These are phyloP conservation scores for Lontra canadensis DNA, from an alignment of 2,113 vertebrate genomes.

Conservation along the genomic window DNA sequence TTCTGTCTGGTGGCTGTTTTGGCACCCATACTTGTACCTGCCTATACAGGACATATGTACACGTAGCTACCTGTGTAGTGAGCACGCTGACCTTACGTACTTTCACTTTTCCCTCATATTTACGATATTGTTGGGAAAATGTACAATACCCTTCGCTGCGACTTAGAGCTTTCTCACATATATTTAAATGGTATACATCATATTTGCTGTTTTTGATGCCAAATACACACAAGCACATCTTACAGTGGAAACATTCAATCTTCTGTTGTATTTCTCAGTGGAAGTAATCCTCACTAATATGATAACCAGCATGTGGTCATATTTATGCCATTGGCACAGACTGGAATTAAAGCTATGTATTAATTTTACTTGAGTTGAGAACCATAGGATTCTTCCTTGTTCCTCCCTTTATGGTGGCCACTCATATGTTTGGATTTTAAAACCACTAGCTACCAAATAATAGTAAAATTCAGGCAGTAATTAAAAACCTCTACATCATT, in stretches of 20 bases:
- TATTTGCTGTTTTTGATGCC: background rate
- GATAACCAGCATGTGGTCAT: background rate
- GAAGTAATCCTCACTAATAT: background rate
- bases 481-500: background rate
- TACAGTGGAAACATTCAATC: background rate
- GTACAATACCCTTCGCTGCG: background rate
- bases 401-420: background rate
- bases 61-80: background rate
- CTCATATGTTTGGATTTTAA: background rate
- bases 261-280: background rate
- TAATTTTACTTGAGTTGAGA: background rate
- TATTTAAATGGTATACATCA: background rate
- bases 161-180: background rate
- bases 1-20: background rate
- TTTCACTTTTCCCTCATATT: background rate
- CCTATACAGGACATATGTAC: no score
- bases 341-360: background rate
- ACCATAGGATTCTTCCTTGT: background rate
- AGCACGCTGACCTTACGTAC: background rate
- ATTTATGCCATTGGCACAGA: background rate
- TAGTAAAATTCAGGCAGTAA: background rate
- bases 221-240: background rate
- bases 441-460: background rate
- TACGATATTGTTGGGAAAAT: background rate
- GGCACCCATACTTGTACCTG: no score